phyloP scores from a whole-genome alignment of 2,888 invertebrate genomes.

The Nomada ruficornis region DNA sequence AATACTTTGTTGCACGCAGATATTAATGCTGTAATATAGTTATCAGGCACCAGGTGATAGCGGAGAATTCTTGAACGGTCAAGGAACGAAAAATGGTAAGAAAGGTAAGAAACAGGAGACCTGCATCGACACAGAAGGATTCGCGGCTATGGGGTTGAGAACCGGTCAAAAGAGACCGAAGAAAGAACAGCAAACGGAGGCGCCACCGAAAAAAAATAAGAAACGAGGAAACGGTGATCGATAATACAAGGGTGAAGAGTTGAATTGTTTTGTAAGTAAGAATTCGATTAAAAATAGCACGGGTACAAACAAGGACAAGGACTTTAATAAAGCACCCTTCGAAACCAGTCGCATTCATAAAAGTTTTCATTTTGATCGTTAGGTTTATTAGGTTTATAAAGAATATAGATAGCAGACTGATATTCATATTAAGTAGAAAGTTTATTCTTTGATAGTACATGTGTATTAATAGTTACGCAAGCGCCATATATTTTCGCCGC shows the following conservation, averaged over 20 bases:
- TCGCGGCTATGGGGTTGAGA: conserved; percentile 78
- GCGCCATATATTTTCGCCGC: conserved; percentile 49
- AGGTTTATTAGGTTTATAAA: not conserved
- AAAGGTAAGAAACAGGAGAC: conserved; percentile 72
- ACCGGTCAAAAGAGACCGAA: conserved; percentile 71
- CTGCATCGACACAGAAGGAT: conserved; percentile 74
- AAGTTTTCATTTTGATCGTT: not conserved
- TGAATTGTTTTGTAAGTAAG: conserved; percentile 16
- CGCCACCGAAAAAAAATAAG: conserved; percentile 69
- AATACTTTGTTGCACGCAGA: conserved; percentile 65
- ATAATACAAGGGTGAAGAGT: conserved; percentile 8
- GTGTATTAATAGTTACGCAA: conserved; percentile 54
- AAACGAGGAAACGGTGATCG: conserved; percentile 48
- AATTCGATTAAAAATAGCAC: not conserved
- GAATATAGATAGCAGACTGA: not conserved
- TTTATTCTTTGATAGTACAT: conserved; percentile 71
- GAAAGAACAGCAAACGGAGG: conserved; percentile 52
- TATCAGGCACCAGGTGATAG: conserved; percentile 85
- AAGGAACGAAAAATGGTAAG: conserved; percentile 31
- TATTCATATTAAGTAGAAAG: conserved; percentile 68
- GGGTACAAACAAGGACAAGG: not conserved
- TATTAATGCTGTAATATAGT: conserved; percentile 75
- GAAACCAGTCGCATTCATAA: not conserved
- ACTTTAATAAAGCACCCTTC: not conserved
- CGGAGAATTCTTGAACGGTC: conserved; percentile 84